phyloP scores from a whole-genome alignment of 2,888 invertebrate genomes.

The Nomada fucata region DNA sequence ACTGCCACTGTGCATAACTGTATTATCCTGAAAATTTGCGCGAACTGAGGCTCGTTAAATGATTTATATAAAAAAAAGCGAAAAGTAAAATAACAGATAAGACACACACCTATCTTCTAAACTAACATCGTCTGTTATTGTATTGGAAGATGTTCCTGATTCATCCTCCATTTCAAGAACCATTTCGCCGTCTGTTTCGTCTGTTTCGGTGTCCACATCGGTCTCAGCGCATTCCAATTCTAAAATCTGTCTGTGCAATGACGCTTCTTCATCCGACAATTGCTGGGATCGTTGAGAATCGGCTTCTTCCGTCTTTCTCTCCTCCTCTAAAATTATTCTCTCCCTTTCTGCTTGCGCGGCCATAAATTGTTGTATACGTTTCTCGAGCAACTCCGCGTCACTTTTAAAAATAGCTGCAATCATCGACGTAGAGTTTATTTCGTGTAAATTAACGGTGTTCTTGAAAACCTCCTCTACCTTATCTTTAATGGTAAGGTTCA shows the following conservation, averaged over 20 bases:
- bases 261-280: constrained; percentile 91
- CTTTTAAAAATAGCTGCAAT: constrained; percentile 83
- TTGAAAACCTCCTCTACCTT: constrained; percentile 63
- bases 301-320: constrained; percentile 87
- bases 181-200: constrained; percentile 91
- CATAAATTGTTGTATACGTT: constrained; percentile 83
- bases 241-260: constrained; percentile 90
- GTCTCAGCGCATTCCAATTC: constrained; percentile 90
- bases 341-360: constrained; percentile 83
- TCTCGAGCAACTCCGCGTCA: constrained; percentile 82
- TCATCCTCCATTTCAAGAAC: constrained; percentile 84
- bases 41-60: too few relatives aligned
- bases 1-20: too few relatives aligned
- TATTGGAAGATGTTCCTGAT: constrained; percentile 66
- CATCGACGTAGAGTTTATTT: constrained; percentile 81
- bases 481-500: constrained; percentile 47
- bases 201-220: constrained; percentile 92
- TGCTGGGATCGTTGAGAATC: constrained; percentile 88
- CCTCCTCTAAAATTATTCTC: constrained; percentile 83
- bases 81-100: not conserved
- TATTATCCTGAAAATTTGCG: too few relatives aligned
- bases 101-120: constrained; percentile 78
- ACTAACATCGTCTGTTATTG: constrained; percentile 77
- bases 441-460: constrained; percentile 68
- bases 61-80: not conserved